Evolutionary conservation across 2,888 invertebrate genomes (phyloP).

Genomic region (Drosophila mulleri): DNA sequence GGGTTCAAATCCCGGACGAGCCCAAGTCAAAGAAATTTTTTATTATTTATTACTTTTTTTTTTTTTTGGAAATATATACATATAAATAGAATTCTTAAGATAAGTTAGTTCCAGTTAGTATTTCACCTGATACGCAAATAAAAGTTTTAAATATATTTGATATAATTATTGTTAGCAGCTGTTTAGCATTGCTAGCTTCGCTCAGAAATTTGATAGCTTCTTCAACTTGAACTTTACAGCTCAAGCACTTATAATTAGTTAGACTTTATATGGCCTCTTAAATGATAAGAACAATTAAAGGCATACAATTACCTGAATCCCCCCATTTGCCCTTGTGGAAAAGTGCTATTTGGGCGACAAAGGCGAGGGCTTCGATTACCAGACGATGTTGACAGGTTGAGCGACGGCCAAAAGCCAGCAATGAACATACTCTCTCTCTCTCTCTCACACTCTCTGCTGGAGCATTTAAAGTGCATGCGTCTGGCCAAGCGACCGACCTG

Average conservation of each 20-base stretch:
- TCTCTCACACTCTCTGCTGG: background rate
- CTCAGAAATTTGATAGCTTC: background rate
- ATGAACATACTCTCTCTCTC: conserved; percentile 1
- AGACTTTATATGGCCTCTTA: conserved; percentile 33
- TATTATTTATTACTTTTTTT: conserved; percentile 4
- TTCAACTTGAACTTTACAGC: background rate
- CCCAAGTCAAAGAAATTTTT: conserved; percentile 64
- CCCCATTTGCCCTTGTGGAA: conserved; percentile 10
- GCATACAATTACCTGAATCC: conserved; percentile 38
- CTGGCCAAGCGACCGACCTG: conserved; percentile 14
- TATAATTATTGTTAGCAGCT: background rate
- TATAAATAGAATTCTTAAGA: background rate
- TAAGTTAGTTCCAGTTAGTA: background rate
- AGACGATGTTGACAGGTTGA: conserved; percentile 46
- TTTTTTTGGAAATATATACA: background rate
- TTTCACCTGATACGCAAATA: background rate
- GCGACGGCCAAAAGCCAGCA: conserved; percentile 27
- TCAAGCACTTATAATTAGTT: conserved; percentile 25
- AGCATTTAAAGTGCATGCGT: conserved; percentile 27
- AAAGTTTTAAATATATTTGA: background rate
- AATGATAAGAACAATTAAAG: conserved; percentile 41
- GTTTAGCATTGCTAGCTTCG: no score
- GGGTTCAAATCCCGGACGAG: conserved; percentile 86
- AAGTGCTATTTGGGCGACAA: background rate
- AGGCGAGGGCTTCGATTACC: conserved; percentile 53